Evolutionary conservation across 2,888 invertebrate species (phyloP), one percentile per base, ranked within the genome.

Genomic region (Macrophya alboannulata): DNA sequence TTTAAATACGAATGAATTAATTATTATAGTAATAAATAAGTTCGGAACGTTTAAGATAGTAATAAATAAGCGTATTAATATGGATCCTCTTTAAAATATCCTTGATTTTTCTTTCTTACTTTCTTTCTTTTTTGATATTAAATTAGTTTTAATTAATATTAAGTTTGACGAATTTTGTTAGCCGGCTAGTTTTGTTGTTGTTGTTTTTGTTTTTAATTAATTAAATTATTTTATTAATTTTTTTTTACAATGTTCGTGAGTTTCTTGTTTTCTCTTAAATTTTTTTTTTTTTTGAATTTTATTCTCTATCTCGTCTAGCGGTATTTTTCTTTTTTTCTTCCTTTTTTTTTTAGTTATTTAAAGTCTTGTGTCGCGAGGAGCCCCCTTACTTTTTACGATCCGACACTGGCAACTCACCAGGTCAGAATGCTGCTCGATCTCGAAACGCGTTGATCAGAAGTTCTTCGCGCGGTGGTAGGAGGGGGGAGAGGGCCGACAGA

Each of bases 401-500:
- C 91, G 92, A 92, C 93, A 90, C 93, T 92, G 92, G 91, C 90
- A 90, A 91, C 92, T 92, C 92, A 92, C 92, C 93, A 93, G 92
- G 92, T 92, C 92, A 92, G 92, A 93, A 92, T 93, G 92, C 90
- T 89, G 90, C 85, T 86, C 86, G 86, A 72, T 86, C 84, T 87
- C 85, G 85, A 85, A 84, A 68, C 85, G 74, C n/a, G 86, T 79
- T 87, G 84, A 87, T 85, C 86, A 86, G 84, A 83, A 87, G 59
- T 81, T 81, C 87, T 86, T 84, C 40, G 87, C 72, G 87, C 87
- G 77, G 15, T 40, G 77, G 25, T 71, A n/a, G 10, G 45, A 40
- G 59, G 68, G 51, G 25, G 40, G 68, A 25, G 68, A 15, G 65
- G 21, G 45, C 59, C 45, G 5, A 25, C 62, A 4, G 62, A 62